Conservation (phyloP, 2,888 invertebrate genomes). For the Tachina grossa region DNA sequence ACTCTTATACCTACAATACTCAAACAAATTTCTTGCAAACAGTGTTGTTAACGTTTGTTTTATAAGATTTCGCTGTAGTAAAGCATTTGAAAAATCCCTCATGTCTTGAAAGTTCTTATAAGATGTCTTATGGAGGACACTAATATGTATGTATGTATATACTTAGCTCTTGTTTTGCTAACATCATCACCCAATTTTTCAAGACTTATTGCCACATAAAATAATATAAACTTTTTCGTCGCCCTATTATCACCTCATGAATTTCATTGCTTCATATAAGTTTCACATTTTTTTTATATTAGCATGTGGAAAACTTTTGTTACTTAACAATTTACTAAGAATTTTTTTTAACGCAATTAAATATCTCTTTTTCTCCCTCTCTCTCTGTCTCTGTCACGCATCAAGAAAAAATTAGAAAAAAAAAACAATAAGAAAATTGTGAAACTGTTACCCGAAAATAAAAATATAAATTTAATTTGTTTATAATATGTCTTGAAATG, state of each 20-base stretch:
- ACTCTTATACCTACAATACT: too few relatives aligned
- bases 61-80: too few relatives aligned
- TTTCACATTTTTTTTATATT: slow-evolving; percentile 24
- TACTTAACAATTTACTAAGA: slow-evolving; percentile 40
- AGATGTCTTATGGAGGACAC: too few relatives aligned
- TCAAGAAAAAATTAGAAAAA: slow-evolving; percentile 44
- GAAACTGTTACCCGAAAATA: slow-evolving; percentile 66
- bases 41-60: too few relatives aligned
- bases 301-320: slow-evolving; percentile 27
- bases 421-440: slow-evolving; percentile 46
- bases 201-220: slow-evolving; percentile 39
- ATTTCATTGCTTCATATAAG: slow-evolving; percentile 27
- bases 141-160: too few relatives aligned
- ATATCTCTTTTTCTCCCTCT: not conserved
- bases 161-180: not conserved
- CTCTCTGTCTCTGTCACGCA: not conserved
- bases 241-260: slow-evolving; percentile 72
- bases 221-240: slow-evolving; percentile 60
- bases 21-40: too few relatives aligned
- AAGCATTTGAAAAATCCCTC: too few relatives aligned
- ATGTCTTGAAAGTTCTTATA: too few relatives aligned
- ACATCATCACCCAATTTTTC: slow-evolving; percentile 31
- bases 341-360: slow-evolving; percentile 49
- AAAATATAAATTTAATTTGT: slow-evolving; percentile 72
- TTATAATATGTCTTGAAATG: slow-evolving; percentile 72